phyloP scores from a whole-genome alignment of 2,113 vertebrate species.

The Piaya cayana region DNA sequence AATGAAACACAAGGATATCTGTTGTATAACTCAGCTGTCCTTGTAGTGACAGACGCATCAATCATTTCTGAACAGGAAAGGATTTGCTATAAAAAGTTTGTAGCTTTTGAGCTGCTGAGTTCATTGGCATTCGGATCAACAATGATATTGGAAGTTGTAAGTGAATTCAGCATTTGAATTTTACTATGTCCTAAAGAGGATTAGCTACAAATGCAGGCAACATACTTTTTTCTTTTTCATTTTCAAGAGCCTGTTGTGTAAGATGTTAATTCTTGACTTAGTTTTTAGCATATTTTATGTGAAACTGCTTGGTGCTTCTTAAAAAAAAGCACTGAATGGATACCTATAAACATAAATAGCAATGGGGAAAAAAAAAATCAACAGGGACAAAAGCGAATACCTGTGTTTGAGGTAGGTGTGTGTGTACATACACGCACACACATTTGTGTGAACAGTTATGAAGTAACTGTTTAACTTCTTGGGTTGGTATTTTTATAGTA shows the following conservation, averaged over 20 bases:
- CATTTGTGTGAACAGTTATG: background rate
- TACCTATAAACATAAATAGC: background rate
- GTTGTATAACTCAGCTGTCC: slow-evolving; percentile 70
- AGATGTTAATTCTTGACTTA: slow-evolving; percentile 66
- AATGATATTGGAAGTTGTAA: slow-evolving; percentile 79
- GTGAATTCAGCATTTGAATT: slow-evolving; percentile 78
- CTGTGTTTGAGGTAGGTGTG: background rate
- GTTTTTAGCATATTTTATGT: slow-evolving; percentile 37
- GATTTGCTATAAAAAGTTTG: slow-evolving; percentile 80
- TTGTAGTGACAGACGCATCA: slow-evolving; percentile 76
- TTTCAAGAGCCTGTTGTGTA: slow-evolving; percentile 66
- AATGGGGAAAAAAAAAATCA: background rate
- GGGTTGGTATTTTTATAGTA: background rate
- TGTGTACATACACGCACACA: too few species aligned
- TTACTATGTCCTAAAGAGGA: slow-evolving; percentile 85
- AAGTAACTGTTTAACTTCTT: background rate
- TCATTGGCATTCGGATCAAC: slow-evolving; percentile 77
- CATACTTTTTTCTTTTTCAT: slow-evolving; percentile 75
- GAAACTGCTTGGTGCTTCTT: background rate
- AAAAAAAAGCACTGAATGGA: background rate
- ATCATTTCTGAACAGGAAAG: slow-evolving; percentile 74
- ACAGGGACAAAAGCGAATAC: background rate
- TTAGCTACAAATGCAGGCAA: slow-evolving; percentile 81
- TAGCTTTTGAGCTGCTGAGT: slow-evolving; percentile 79
- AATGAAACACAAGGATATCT: slow-evolving; percentile 75